A percentile compares a stretch with the other conserved stretches of the same genome.
phyloP scores from a whole-genome alignment of 2,113 vertebrate genomes.

The Podilymbus podiceps region DNA sequence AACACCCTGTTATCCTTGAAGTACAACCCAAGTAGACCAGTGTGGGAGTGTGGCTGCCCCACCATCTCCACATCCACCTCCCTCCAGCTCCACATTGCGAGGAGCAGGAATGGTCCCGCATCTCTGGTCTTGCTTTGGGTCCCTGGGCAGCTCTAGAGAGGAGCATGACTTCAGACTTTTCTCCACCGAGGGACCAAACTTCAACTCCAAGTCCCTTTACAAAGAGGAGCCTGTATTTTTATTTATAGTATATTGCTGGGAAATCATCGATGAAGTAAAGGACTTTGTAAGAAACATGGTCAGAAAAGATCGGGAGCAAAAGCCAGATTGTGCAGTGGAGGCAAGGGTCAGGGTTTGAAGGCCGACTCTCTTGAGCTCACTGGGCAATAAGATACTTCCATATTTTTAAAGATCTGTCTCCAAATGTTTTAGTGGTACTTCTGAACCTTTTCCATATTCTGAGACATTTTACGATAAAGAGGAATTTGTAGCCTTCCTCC shows the following conservation, averaged over 20 bases:
- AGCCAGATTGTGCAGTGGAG: neutral
- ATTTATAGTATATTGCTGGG: neutral
- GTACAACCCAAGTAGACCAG: neutral
- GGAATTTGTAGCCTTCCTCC: neutral
- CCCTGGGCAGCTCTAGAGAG: neutral
- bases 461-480: neutral
- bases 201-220: neutral
- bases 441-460: neutral
- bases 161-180: neutral
- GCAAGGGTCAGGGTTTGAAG: neutral
- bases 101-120: rapidly evolving
- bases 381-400: neutral
- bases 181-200: neutral
- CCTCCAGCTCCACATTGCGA: neutral
- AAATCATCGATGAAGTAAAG: neutral
- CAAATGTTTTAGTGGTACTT: neutral
- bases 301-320: neutral
- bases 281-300: neutral
- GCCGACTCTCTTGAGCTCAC: neutral
- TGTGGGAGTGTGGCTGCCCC: rapidly evolving
- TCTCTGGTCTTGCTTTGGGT: neutral
- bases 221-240: neutral
- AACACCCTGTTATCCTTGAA: neutral
- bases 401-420: neutral
- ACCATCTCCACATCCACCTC: neutral